A percentile compares a stretch with the other conserved stretches of the same genome.
Evolutionary conservation across 1,140 invertebrate species (phyloP).

Genomic region (Scaptomyza hsui): DNA sequence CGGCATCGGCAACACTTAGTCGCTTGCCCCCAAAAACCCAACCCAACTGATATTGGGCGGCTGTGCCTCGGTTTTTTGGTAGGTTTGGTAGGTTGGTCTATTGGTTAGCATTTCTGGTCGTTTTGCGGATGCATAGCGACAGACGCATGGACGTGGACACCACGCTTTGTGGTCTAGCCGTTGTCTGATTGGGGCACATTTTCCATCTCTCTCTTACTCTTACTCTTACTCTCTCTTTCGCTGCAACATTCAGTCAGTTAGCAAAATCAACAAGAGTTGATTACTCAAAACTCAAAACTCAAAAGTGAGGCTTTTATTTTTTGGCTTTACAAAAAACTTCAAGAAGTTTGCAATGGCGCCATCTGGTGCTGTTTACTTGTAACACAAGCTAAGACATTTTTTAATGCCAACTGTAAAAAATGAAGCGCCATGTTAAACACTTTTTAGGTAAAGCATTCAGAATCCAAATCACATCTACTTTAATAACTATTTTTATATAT

Average conservation of each 20-base stretch:
- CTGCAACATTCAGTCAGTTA: neutral
- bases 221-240: neutral
- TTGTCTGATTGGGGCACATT: constrained; percentile 25
- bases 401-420: neutral
- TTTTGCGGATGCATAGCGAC: constrained; percentile 59
- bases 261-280: neutral
- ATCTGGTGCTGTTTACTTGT: constrained; percentile 25
- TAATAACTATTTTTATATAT: no score
- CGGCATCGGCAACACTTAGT: constrained; percentile 20
- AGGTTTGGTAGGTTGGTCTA: constrained; percentile 32
- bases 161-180: constrained; percentile 58
- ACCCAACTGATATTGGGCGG: neutral
- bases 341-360: constrained; percentile 27
- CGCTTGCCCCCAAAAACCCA: neutral
- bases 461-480: no score
- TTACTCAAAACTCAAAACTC: neutral
- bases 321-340: constrained; percentile 1
- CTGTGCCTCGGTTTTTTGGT: constrained; percentile 5
- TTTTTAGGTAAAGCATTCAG: no score
- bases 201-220: neutral
- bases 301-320: neutral
- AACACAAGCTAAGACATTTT: constrained; percentile 3
- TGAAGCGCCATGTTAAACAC: neutral
- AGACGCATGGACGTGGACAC: constrained; percentile 36
- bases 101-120: constrained; percentile 63